Conservation (phyloP, 2,797 vertebrate species). For the Pachyuromys duprasi region DNA sequence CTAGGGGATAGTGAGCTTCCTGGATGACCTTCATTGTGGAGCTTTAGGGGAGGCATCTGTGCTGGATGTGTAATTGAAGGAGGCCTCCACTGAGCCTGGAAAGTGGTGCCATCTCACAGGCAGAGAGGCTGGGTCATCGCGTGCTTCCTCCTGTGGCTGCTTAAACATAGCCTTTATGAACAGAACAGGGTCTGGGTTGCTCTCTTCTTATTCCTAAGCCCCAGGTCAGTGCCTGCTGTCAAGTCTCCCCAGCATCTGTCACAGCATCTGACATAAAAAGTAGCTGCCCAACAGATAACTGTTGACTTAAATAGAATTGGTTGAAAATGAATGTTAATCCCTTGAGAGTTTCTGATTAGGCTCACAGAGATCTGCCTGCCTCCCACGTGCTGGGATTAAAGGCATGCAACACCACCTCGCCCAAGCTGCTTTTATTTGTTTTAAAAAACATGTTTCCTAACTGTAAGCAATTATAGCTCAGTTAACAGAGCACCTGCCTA, state of each 20-base stretch:
- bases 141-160: not conserved
- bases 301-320: slow-evolving; percentile 1
- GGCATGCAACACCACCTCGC: no score
- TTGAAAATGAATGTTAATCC: not conserved
- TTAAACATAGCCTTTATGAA: not conserved
- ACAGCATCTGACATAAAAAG: not conserved
- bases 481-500: not conserved
- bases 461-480: not conserved
- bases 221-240: not conserved
- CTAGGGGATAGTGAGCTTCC: not conserved
- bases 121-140: not conserved
- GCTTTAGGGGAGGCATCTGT: not conserved
- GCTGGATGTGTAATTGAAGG: not conserved
- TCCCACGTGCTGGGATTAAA: no score
- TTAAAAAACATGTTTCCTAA: not conserved
- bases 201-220: not conserved
- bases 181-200: not conserved
- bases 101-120: not conserved
- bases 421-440: not conserved
- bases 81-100: not conserved
- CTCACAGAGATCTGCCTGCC: no score
- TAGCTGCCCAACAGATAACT: not conserved
- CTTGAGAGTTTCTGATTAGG: not conserved
- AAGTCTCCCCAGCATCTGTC: not conserved
- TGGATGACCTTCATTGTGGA: not conserved